Evolutionary conservation across 2,113 vertebrate genomes (phyloP).

Genomic region (Corythaeola cristata): DNA sequence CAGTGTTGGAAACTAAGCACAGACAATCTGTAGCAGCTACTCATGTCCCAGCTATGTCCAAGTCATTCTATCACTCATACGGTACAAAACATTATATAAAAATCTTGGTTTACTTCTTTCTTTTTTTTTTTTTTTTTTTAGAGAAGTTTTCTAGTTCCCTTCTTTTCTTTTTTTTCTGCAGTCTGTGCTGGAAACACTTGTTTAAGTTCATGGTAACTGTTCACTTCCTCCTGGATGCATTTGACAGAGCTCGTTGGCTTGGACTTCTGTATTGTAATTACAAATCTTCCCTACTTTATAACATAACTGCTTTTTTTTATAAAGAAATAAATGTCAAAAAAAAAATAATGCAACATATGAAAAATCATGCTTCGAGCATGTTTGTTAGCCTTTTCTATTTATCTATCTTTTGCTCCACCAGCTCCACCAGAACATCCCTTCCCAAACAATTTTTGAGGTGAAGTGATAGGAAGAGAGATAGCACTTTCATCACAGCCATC

Average conservation of each 20-base stretch:
- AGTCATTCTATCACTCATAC: neutral
- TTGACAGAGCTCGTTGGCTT: neutral
- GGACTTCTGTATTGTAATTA: neutral
- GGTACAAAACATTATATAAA: neutral
- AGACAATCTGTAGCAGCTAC: neutral
- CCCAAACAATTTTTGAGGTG: neutral
- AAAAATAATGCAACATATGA: neutral
- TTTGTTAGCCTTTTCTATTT: neutral
- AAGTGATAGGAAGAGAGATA: neutral
- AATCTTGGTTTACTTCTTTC: neutral
- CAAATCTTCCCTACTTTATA: neutral
- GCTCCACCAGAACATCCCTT: neutral
- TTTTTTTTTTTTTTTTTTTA: neutral
- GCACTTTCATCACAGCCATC: neutral
- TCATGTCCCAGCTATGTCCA: neutral
- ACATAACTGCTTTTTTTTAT: too few species aligned
- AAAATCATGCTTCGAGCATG: neutral
- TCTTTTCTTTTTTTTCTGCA: neutral
- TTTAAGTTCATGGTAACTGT: neutral
- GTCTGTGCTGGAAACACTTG: neutral
- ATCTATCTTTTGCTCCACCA: neutral
- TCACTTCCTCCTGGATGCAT: neutral
- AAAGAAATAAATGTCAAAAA: neutral
- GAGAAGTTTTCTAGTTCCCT: neutral
- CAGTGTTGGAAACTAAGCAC: neutral